These are phyloP conservation scores for Chelonus insularis DNA, from an alignment of 1,140 invertebrate species.

Conservation along the genomic window DNA sequence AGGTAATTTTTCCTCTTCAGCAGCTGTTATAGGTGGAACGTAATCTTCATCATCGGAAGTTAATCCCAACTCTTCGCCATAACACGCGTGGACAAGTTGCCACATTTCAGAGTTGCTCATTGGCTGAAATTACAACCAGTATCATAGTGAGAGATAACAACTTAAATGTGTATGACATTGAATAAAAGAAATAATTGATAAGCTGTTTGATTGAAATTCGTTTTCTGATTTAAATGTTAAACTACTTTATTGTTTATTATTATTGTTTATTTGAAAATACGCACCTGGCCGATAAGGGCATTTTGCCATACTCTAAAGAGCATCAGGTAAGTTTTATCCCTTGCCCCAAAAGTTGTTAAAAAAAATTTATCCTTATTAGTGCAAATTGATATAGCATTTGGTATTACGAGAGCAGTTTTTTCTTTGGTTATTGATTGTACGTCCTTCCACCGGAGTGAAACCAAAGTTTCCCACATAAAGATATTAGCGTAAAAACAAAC, in stretches of 20 bases:
- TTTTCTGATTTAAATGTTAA: neutral
- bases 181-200: neutral
- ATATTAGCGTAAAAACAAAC: conserved; percentile 96
- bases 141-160: neutral
- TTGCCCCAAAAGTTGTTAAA: conserved; percentile 87
- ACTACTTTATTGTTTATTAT: neutral
- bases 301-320: conserved; percentile 95
- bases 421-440: conserved; percentile 91
- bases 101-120: conserved; percentile 87
- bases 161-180: no score
- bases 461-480: conserved; percentile 89
- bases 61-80: conserved; percentile 89
- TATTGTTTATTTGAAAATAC: neutral
- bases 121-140: conserved; percentile 60
- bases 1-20: conserved; percentile 63
- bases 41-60: conserved; percentile 94
- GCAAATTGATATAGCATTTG: conserved; percentile 89
- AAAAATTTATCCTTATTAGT: conserved; percentile 87
- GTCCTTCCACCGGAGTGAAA: conserved; percentile 82
- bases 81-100: conserved; percentile 85
- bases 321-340: conserved; percentile 94
- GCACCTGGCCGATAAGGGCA: conserved; percentile 84
- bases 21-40: conserved; percentile 58
- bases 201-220: neutral
- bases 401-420: conserved; percentile 90